These are phyloP conservation scores for Falco berigora DNA, from an alignment of 2,797 vertebrate genomes.

Conservation along the genomic window DNA sequence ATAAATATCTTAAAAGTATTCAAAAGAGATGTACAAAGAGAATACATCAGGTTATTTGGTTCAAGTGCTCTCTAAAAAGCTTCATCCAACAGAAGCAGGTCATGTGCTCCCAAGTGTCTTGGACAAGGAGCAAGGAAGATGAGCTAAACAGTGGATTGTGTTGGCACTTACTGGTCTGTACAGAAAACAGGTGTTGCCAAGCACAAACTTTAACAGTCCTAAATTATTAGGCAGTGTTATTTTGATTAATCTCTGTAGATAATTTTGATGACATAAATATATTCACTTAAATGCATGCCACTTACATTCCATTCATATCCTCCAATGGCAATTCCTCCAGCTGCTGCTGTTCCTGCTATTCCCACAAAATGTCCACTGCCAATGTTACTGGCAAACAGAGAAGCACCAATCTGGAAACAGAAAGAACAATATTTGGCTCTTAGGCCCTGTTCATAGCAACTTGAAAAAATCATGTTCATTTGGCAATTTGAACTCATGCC, in stretches of 20 bases:
- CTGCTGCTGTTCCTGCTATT: slow-evolving; percentile 88
- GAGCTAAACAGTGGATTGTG: background rate
- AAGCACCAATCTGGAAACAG: slow-evolving; percentile 86
- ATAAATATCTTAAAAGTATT: background rate
- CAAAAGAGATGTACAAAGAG: background rate
- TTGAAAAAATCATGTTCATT: background rate
- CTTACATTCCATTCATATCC: slow-evolving; percentile 95
- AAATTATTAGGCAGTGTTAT: background rate
- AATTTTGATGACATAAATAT: background rate
- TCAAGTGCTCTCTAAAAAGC: background rate
- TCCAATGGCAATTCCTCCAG: slow-evolving; percentile 85
- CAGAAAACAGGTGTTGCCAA: background rate
- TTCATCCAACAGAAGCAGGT: background rate
- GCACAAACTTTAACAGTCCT: background rate
- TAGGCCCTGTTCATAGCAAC: background rate
- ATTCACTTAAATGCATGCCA: background rate
- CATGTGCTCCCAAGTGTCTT: background rate
- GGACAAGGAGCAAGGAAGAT: background rate
- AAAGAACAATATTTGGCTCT: background rate
- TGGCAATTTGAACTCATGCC: background rate
- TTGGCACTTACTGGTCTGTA: background rate
- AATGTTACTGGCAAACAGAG: slow-evolving; percentile 95
- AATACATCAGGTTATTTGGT: background rate
- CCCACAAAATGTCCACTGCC: slow-evolving; percentile 95
- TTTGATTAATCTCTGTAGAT: background rate